Percentiles rank a stretch among this genome's conserved stretches.
phyloP scores from a whole-genome alignment of 2,888 invertebrate species.

The Odontocolon sp. region DNA sequence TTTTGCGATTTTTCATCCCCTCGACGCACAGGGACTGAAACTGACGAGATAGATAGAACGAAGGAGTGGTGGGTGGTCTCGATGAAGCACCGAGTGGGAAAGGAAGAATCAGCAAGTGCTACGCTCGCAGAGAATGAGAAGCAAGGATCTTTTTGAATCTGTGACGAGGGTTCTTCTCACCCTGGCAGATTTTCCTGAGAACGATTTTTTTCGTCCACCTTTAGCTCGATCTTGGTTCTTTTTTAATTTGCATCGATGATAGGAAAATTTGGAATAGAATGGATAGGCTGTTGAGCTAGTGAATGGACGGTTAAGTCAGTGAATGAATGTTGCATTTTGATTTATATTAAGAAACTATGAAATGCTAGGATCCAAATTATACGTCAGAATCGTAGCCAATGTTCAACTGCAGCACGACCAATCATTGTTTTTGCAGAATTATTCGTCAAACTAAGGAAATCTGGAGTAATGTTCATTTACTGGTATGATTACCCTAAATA shows the following conservation, averaged over 20 bases:
- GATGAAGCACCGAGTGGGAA: constrained; percentile 6
- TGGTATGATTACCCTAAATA: too few relatives aligned
- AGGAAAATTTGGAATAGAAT: too few relatives aligned
- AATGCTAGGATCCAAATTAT: too few relatives aligned
- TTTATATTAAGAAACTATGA: too few relatives aligned
- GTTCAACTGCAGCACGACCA: too few relatives aligned
- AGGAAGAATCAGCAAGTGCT: constrained; percentile 30
- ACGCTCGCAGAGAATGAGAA: constrained; percentile 21
- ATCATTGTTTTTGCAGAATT: too few relatives aligned
- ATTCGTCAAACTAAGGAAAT: too few relatives aligned
- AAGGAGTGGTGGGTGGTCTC: constrained; percentile 5
- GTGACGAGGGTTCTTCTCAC: constrained; percentile 73
- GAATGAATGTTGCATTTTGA: too few relatives aligned
- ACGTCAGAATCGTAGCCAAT: too few relatives aligned
- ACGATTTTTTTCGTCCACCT: background rate
- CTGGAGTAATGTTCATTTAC: too few relatives aligned
- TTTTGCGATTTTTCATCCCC: constrained; percentile 80
- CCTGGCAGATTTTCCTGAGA: background rate
- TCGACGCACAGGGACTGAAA: constrained; percentile 66
- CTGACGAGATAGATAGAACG: constrained; percentile 58
- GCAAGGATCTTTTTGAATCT: constrained; percentile 63
- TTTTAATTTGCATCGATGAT: background rate
- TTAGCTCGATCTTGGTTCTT: background rate
- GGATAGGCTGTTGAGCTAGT: too few relatives aligned
- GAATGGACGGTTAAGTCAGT: too few relatives aligned